Conservation (phyloP, 2,888 invertebrate species). For the Tribolium freemani region DNA sequence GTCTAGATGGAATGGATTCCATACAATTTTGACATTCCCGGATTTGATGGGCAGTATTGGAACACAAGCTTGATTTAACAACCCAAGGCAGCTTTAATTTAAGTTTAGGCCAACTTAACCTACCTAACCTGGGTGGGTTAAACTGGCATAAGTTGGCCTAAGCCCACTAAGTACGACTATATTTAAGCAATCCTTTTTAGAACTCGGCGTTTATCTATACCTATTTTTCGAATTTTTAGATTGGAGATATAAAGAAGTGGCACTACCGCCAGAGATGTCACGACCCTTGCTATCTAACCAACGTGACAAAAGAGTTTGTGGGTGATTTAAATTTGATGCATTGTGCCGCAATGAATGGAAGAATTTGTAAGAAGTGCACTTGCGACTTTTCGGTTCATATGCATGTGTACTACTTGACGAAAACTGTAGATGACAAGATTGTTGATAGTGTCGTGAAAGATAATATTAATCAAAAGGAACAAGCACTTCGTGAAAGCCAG, state of each 20-base stretch:
- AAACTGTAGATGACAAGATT: slow-evolving; percentile 54
- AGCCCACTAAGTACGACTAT: too few species aligned
- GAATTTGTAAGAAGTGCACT: slow-evolving; percentile 55
- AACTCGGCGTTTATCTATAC: too few species aligned
- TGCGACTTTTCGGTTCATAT: slow-evolving; percentile 61
- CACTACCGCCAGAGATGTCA: slow-evolving; percentile 62
- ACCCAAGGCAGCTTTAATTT: too few species aligned
- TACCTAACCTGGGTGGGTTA: too few species aligned
- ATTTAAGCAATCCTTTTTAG: too few species aligned
- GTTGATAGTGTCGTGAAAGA: slow-evolving; percentile 54
- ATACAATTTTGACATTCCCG: too few species aligned
- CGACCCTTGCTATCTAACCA: slow-evolving; percentile 61
- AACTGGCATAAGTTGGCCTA: too few species aligned
- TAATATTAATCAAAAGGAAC: slow-evolving; percentile 54
- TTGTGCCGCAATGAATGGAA: slow-evolving; percentile 58
- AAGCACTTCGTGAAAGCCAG: slow-evolving; percentile 48
- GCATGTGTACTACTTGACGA: slow-evolving; percentile 63
- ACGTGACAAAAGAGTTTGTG: slow-evolving; percentile 60
- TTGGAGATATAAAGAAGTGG: slow-evolving; percentile 56
- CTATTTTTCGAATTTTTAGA: too few species aligned
- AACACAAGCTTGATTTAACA: too few species aligned
- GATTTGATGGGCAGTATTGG: too few species aligned
- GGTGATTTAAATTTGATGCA: slow-evolving; percentile 58
- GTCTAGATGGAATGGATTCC: too few species aligned
- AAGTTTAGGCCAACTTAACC: too few species aligned